These are phyloP conservation scores for Diloba caeruleocephala DNA, from an alignment of 2,888 invertebrate genomes.

Conservation along the genomic window DNA sequence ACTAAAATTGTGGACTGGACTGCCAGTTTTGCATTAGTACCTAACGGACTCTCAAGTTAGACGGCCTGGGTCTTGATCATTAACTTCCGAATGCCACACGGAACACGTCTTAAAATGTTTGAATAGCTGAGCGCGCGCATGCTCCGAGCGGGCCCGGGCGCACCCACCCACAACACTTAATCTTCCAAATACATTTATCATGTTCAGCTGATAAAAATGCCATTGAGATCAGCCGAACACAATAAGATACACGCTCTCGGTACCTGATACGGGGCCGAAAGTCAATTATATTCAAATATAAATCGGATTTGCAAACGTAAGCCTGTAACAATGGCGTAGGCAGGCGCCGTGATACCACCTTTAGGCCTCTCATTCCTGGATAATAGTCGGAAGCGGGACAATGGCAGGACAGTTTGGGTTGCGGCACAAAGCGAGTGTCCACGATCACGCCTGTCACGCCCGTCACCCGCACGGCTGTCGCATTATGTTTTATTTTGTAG, in stretches of 20 bases:
- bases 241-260: slow-evolving; percentile 79
- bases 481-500: slow-evolving; percentile 66
- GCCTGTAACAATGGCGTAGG: slow-evolving; percentile 82
- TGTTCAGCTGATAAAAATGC: slow-evolving; percentile 86
- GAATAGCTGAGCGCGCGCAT: slow-evolving; percentile 64
- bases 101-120: slow-evolving; percentile 53
- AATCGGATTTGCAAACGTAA: slow-evolving; percentile 89
- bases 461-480: slow-evolving; percentile 54
- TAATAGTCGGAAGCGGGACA: slow-evolving; percentile 67
- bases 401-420: slow-evolving; percentile 58
- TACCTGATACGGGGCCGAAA: slow-evolving; percentile 85
- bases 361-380: slow-evolving; percentile 61
- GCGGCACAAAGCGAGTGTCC: slow-evolving; percentile 57
- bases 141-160: slow-evolving; percentile 38
- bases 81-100: slow-evolving; percentile 48
- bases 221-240: slow-evolving; percentile 84
- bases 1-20: too few species aligned
- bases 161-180: slow-evolving; percentile 81
- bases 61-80: slow-evolving; percentile 26
- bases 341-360: slow-evolving; percentile 75
- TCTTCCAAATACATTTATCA: slow-evolving; percentile 88
- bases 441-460: slow-evolving; percentile 63
- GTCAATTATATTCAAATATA: slow-evolving; percentile 89
- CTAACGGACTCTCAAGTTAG: too few species aligned
- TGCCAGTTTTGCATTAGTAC: too few species aligned